A percentile compares a stretch with the other conserved stretches of the same genome.
phyloP scores from a whole-genome alignment of 2,113 vertebrate species.

The Alectura lathami region DNA sequence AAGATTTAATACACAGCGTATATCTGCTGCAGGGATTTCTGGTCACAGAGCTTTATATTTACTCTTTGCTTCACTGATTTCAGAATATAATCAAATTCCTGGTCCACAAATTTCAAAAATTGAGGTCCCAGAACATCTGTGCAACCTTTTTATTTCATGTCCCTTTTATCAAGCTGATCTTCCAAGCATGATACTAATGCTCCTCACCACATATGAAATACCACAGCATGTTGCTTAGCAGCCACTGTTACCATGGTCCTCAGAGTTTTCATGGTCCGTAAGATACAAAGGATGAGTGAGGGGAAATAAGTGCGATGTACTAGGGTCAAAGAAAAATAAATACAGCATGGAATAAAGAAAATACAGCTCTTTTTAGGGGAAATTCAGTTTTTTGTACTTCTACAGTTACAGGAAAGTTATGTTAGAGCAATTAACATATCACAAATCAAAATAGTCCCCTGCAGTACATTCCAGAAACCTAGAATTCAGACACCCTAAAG shows the following conservation, averaged over 20 bases:
- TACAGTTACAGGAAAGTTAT: not conserved
- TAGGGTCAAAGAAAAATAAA: not conserved
- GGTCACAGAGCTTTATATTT: slow-evolving; percentile 61
- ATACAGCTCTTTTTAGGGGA: not conserved
- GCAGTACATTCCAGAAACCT: not conserved
- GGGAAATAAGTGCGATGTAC: not conserved
- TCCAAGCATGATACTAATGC: slow-evolving; percentile 27
- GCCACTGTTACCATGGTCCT: not conserved
- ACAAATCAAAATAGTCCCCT: not conserved
- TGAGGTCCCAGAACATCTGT: slow-evolving; percentile 64
- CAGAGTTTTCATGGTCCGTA: not conserved
- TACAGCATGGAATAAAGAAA: not conserved
- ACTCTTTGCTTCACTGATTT: slow-evolving; percentile 49
- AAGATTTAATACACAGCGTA: not conserved
- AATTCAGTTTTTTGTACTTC: not conserved
- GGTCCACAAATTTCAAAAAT: not conserved
- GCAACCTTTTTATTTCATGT: slow-evolving; percentile 27
- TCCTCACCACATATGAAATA: not conserved
- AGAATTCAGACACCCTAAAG: not conserved
- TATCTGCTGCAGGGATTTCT: slow-evolving; percentile 54
- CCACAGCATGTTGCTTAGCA: slow-evolving; percentile 1
- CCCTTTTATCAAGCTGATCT: slow-evolving; percentile 48
- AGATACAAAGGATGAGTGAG: not conserved
- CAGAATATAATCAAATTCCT: slow-evolving; percentile 48
- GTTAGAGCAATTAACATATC: not conserved